Percentiles rank a stretch among this genome's conserved stretches.
phyloP scores from a whole-genome alignment of 2,797 vertebrate genomes.

The Tadarida brasiliensis region DNA sequence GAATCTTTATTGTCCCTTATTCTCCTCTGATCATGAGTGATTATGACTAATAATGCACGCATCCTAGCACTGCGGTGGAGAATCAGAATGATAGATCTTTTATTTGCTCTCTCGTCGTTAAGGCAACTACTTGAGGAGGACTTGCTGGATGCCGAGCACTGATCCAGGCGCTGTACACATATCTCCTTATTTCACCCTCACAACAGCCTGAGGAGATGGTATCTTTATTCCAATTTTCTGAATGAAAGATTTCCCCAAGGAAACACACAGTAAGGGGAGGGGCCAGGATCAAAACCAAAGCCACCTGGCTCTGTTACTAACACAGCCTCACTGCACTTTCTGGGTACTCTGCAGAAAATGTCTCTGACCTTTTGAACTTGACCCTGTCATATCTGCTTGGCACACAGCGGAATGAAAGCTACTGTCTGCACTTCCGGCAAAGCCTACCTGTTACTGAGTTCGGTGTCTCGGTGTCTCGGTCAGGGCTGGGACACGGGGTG shows the following conservation, averaged over 20 bases:
- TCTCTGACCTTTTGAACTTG: neutral
- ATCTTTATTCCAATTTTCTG: neutral
- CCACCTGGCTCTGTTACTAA: neutral
- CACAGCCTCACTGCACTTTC: neutral
- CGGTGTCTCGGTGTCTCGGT: neutral
- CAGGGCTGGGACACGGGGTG: neutral
- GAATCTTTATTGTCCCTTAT: neutral
- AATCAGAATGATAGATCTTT: conserved; percentile 5
- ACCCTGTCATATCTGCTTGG: neutral
- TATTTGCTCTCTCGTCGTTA: neutral
- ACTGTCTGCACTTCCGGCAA: neutral
- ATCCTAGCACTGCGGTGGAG: neutral
- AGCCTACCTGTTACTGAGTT: neutral
- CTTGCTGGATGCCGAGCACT: neutral
- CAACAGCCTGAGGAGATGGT: neutral
- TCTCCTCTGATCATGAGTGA: conserved; percentile 35
- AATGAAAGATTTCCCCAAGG: neutral
- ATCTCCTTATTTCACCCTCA: neutral
- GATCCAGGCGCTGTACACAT: neutral
- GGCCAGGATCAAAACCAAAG: neutral
- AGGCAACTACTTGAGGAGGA: neutral
- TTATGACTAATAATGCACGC: conserved; percentile 34
- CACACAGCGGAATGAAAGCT: neutral
- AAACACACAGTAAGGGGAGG: neutral
- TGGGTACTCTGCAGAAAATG: neutral